Conservation (phyloP, 2,797 vertebrate genomes). For the Peromyscus aztecus region DNA sequence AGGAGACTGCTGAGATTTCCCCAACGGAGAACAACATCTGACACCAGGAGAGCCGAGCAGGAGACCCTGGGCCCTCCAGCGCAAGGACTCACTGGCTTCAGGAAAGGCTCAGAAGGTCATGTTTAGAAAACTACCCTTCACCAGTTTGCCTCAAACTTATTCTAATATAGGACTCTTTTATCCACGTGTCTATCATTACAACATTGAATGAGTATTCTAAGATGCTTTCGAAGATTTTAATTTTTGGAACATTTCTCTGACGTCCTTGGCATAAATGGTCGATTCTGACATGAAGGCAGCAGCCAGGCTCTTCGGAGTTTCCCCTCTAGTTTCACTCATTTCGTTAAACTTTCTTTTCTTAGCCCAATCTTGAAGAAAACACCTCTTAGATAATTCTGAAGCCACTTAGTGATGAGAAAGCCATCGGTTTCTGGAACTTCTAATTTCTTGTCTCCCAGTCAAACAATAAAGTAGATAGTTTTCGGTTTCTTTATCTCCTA, state of each 20-base stretch:
- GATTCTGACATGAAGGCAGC: not conserved
- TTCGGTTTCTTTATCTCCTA: not conserved
- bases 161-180: not conserved
- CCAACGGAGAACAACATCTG: not conserved
- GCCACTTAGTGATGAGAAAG: not conserved
- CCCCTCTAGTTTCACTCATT: not conserved
- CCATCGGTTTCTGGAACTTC: not conserved
- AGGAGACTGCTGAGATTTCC: not conserved
- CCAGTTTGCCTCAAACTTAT: not conserved
- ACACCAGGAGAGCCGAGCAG: not conserved
- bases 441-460: not conserved
- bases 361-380: not conserved
- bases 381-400: not conserved
- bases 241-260: not conserved
- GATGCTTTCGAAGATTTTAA: not conserved
- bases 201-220: not conserved
- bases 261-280: not conserved
- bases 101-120: not conserved
- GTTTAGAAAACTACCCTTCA: not conserved
- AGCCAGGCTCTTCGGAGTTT: not conserved
- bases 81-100: not conserved
- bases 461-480: not conserved
- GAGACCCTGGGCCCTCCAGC: not conserved
- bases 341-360: not conserved
- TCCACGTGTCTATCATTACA: not conserved